A percentile compares a stretch with the other conserved stretches of the same genome.
Evolutionary conservation across 2,888 invertebrate species (phyloP).

Genomic region (Sialis lutaria): DNA sequence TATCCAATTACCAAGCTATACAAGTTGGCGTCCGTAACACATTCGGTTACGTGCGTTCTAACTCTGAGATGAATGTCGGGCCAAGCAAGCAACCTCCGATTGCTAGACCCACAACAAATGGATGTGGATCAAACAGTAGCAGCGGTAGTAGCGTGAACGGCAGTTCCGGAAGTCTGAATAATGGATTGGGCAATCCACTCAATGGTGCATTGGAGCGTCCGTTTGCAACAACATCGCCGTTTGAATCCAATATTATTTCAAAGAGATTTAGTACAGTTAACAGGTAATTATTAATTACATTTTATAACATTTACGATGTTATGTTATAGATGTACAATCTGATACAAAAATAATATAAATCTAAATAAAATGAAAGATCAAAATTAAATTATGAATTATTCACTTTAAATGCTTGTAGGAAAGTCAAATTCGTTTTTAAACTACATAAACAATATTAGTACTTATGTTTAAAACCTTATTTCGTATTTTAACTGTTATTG

Average conservation of each 20-base stretch:
- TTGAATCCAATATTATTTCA: conserved; percentile 61
- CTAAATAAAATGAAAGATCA: too few relatives aligned
- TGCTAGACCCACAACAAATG: conserved; percentile 65
- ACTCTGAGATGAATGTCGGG: conserved; percentile 49
- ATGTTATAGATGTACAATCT: too few relatives aligned
- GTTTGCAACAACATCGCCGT: conserved; percentile 40
- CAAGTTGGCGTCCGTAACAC: conserved; percentile 91
- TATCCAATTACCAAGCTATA: conserved; percentile 93
- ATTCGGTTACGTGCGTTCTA: conserved; percentile 88
- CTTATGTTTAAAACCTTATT: too few relatives aligned
- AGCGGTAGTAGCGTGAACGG: conserved; percentile 53
- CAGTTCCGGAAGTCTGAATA: conserved; percentile 48
- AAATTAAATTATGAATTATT: too few relatives aligned
- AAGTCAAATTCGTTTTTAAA: too few relatives aligned
- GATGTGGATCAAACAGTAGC: conserved; percentile 34
- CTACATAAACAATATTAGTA: too few relatives aligned
- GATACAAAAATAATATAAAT: too few relatives aligned
- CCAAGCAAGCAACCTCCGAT: conserved; percentile 81
- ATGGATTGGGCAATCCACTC: conserved; percentile 28
- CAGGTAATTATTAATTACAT: too few relatives aligned
- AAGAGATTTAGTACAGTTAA: conserved; percentile 69
- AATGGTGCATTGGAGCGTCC: conserved; percentile 3
- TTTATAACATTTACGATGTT: too few relatives aligned
- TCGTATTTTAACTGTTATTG: too few relatives aligned
- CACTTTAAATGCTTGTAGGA: too few relatives aligned